Evolutionary conservation across 2,888 invertebrate genomes (phyloP).

Genomic region (Pristionchus arcanus): DNA sequence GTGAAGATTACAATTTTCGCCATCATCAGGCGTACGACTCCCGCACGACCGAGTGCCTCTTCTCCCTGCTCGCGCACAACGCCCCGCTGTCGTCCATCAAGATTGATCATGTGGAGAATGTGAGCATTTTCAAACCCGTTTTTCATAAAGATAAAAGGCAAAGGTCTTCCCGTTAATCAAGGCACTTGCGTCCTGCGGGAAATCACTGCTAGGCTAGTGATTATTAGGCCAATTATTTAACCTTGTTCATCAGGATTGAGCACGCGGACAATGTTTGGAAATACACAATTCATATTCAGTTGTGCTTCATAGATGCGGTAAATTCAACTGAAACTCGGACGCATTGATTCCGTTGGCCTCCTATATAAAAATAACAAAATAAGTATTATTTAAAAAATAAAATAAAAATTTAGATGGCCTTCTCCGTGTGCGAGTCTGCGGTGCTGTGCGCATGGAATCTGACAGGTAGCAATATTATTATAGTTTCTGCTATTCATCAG

Average conservation of each 20-base stretch:
- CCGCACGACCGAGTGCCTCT: slow-evolving; percentile 59
- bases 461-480: slow-evolving; percentile 51
- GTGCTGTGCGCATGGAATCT: slow-evolving; percentile 76
- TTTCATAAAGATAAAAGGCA: no score
- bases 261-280: no score
- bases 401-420: slow-evolving; percentile 64
- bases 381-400: background rate
- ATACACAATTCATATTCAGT: background rate
- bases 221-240: no score
- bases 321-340: background rate
- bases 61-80: slow-evolving; percentile 71
- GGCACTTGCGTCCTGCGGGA: no score
- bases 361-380: background rate
- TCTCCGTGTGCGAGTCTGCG: slow-evolving; percentile 72
- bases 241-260: no score
- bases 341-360: no score
- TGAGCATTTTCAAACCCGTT: background rate
- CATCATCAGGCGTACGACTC: slow-evolving; percentile 62
- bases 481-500: background rate
- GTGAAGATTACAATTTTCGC: background rate
- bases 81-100: slow-evolving; percentile 64
- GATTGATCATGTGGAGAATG: slow-evolving; percentile 60
- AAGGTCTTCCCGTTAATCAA: no score
- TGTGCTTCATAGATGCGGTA: background rate
- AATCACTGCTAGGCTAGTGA: no score